These are phyloP conservation scores for Sitophilus oryzae DNA, from an alignment of 1,140 invertebrate genomes.

Conservation along the genomic window DNA sequence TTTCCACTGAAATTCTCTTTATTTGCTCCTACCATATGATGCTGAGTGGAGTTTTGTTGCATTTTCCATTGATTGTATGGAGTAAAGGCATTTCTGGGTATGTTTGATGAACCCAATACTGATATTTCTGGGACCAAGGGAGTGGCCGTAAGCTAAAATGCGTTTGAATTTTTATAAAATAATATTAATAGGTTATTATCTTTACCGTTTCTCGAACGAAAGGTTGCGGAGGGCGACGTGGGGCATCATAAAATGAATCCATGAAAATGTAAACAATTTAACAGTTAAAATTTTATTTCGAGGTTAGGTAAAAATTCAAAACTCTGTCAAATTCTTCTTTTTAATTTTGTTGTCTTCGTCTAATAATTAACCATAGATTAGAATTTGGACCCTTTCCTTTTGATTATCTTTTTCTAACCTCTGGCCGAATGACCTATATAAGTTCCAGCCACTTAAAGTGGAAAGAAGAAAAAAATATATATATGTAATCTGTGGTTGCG, in stretches of 20 bases:
- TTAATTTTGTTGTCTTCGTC: no score
- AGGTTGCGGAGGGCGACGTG: slow-evolving; percentile 31
- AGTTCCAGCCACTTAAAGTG: no score
- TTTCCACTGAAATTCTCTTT: neutral
- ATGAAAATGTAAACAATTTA: no score
- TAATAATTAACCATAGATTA: no score
- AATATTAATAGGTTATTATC: neutral
- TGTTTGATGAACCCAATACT: slow-evolving; percentile 19
- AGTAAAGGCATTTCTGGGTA: slow-evolving; percentile 17
- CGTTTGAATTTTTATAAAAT: neutral
- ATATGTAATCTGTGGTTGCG: no score
- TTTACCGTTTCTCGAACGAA: slow-evolving; percentile 31
- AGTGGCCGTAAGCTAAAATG: slow-evolving; percentile 27
- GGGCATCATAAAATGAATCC: slow-evolving; percentile 41
- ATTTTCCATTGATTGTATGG: slow-evolving; percentile 35
- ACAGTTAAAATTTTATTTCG: no score
- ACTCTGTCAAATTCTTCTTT: no score
- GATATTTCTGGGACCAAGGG: slow-evolving; percentile 39
- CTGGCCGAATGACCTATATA: no score
- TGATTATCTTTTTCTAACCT: no score
- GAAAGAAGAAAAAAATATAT: no score
- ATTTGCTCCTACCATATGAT: slow-evolving; percentile 1
- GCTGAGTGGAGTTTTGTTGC: slow-evolving; percentile 5
- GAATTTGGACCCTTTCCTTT: no score
- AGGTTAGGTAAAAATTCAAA: no score